Evolutionary conservation across 2,113 vertebrate genomes (phyloP).

Genomic region (Calonectris borealis): DNA sequence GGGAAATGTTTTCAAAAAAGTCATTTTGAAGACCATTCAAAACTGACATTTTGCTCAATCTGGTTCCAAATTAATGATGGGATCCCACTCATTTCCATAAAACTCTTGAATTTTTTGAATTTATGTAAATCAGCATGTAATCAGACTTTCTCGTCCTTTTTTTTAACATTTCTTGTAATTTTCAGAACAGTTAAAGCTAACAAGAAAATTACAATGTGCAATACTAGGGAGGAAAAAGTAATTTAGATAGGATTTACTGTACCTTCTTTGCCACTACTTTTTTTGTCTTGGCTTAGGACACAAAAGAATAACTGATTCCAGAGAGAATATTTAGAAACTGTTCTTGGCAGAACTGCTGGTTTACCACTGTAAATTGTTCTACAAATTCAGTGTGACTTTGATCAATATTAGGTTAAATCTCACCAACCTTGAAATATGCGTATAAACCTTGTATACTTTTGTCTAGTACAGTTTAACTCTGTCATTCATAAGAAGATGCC

Average conservation of each 20-base stretch:
- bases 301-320: neutral
- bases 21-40: neutral
- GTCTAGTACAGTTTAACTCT: neutral
- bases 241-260: neutral
- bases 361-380: neutral
- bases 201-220: neutral
- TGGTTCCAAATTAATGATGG: neutral
- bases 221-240: neutral
- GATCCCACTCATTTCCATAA: neutral
- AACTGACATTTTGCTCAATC: neutral
- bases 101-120: neutral
- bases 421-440: neutral
- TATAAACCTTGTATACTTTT: neutral
- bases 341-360: neutral
- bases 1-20: neutral
- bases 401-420: neutral
- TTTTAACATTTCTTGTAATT: neutral
- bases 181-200: neutral
- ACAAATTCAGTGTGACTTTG: neutral
- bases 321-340: constrained; percentile 4
- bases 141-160: neutral
- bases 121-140: neutral
- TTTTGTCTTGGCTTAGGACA: neutral
- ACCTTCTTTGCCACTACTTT: neutral
- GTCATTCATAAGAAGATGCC: neutral